Conservation (phyloP, 2,113 vertebrate species). For the Catagonus wagneri region DNA sequence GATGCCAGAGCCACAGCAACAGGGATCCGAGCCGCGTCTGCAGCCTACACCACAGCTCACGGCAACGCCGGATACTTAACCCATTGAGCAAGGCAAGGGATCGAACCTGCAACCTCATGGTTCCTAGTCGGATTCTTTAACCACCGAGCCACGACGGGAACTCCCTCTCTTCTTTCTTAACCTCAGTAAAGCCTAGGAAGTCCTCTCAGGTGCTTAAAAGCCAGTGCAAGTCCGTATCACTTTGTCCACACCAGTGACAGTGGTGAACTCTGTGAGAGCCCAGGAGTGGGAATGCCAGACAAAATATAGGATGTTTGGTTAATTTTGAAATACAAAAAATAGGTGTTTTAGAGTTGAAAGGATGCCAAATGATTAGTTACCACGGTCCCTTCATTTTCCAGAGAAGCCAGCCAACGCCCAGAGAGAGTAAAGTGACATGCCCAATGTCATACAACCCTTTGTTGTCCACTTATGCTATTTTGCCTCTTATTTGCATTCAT, state of each 20-base stretch:
- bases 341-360: not conserved
- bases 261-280: not conserved
- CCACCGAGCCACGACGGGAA: no score
- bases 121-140: no score
- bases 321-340: not conserved
- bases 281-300: not conserved
- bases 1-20: no score
- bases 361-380: not conserved
- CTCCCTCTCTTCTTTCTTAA: not conserved
- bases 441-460: not conserved
- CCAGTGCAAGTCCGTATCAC: not conserved
- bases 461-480: not conserved
- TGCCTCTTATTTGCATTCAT: not conserved
- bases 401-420: not conserved
- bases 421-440: not conserved
- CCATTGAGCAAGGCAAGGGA: no score
- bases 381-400: not conserved
- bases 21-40: no score
- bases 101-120: no score
- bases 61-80: no score
- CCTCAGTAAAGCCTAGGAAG: not conserved
- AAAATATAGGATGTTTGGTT: not conserved
- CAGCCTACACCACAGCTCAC: no score
- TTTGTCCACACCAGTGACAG: no score
- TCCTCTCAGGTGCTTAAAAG: not conserved